These are phyloP conservation scores for Tethya wilhelma DNA, from an alignment of 37 sponge, comb jelly and placozoan species.

Conservation along the genomic window DNA sequence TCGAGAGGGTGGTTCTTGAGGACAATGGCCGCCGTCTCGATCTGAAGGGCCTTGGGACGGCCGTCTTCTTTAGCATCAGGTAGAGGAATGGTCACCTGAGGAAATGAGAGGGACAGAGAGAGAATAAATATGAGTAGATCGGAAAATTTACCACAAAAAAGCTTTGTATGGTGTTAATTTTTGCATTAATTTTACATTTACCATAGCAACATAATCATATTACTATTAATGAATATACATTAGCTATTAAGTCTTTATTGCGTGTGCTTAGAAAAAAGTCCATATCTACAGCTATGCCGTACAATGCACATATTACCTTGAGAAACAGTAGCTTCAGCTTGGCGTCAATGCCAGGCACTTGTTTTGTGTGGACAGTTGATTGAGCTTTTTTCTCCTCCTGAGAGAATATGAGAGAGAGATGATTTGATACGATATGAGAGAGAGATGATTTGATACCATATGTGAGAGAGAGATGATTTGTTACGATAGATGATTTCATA, in stretches of 20 bases:
- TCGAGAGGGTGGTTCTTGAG: conserved; percentile 37
- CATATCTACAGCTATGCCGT: not conserved
- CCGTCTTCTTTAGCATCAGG: conserved; percentile 20
- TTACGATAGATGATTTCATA: no score
- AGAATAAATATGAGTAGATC: no score
- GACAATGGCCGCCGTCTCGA: conserved; percentile 65
- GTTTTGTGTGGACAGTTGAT: conserved; percentile 8
- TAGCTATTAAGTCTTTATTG: not conserved
- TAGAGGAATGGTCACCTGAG: conserved; percentile 74
- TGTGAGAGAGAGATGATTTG: no score
- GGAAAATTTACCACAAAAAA: no score
- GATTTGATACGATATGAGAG: no score
- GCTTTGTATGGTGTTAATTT: no score
- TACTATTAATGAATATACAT: not conserved
- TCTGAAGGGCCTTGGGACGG: conserved; percentile 73
- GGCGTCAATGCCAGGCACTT: conserved; percentile 49
- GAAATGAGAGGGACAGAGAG: not conserved
- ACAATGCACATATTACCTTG: conserved; percentile 37
- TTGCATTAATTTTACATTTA: no score
- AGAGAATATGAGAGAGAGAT: not conserved
- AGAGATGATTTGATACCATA: no score
- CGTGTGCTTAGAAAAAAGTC: not conserved
- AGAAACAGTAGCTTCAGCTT: conserved; percentile 56
- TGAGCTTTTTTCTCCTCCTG: conserved; percentile 29
- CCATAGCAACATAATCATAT: no score